phyloP scores from a whole-genome alignment of 2,888 invertebrate genomes.

The Andricus quercusramuli region DNA sequence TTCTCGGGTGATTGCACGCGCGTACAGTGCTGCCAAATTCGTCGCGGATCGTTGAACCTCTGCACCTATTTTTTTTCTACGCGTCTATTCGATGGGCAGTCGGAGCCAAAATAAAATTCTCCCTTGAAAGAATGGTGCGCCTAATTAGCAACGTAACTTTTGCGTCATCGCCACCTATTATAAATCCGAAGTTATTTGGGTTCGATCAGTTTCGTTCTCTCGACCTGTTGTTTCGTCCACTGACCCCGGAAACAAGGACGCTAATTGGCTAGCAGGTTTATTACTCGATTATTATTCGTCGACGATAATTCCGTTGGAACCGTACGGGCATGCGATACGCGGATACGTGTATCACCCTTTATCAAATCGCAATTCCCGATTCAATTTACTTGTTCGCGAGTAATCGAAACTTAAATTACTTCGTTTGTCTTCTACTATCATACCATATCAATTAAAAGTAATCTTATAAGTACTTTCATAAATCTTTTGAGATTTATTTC shows the following conservation, averaged over 20 bases:
- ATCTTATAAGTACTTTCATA: too few species aligned
- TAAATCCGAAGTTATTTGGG: neutral
- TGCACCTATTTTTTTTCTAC: slow-evolving; percentile 41
- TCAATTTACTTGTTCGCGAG: neutral
- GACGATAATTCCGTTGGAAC: neutral
- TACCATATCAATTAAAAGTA: too few species aligned
- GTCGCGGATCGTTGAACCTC: slow-evolving; percentile 41
- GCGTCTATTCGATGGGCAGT: slow-evolving; percentile 44
- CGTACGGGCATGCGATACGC: neutral
- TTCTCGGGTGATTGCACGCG: slow-evolving; percentile 17
- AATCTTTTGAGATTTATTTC: too few species aligned
- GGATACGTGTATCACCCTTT: neutral
- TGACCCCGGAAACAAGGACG: slow-evolving; percentile 12
- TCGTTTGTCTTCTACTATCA: too few species aligned
- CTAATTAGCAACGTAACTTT: slow-evolving; percentile 48
- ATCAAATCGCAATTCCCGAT: neutral
- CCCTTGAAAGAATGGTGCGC: slow-evolving; percentile 46
- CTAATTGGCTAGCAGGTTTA: neutral
- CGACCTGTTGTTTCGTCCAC: slow-evolving; percentile 8
- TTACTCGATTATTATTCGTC: slow-evolving; percentile 13
- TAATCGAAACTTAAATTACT: neutral
- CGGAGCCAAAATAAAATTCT: slow-evolving; percentile 49
- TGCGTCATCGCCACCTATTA: slow-evolving; percentile 47
- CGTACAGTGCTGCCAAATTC: slow-evolving; percentile 17
- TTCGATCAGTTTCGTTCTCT: neutral